phyloP scores from a whole-genome alignment of 2,888 invertebrate species.

The Cordylochernes scorpioides region DNA sequence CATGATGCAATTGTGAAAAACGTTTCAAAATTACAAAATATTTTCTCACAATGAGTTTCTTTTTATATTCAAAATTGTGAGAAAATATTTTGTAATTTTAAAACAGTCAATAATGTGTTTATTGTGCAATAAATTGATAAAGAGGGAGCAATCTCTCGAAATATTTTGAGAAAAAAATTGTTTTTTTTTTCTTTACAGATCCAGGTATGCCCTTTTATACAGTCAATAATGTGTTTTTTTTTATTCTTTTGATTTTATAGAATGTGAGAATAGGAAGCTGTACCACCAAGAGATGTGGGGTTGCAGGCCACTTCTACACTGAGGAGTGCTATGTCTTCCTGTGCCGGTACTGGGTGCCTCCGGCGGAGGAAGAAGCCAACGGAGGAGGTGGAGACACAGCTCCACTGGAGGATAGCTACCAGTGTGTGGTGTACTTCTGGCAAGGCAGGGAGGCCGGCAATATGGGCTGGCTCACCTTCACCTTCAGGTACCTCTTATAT shows the following conservation, averaged over 20 bases:
- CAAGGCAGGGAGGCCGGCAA: conserved; percentile 83
- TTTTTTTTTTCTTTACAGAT: too few species aligned
- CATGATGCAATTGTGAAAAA: too few species aligned
- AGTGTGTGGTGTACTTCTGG: conserved; percentile 99
- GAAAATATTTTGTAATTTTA: too few species aligned
- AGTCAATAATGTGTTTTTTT: too few species aligned
- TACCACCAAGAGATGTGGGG: not conserved
- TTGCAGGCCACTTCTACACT: conserved; percentile 50
- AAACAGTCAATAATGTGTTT: too few species aligned
- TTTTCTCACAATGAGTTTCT: too few species aligned
- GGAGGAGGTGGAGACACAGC: conserved; percentile 26
- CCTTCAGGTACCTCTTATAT: conserved; percentile 39
- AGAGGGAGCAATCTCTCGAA: too few species aligned
- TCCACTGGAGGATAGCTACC: conserved; percentile 41
- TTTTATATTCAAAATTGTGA: too few species aligned
- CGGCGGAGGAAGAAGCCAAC: conserved; percentile 26
- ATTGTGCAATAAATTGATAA: too few species aligned
- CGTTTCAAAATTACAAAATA: too few species aligned
- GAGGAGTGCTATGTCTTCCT: conserved; percentile 93
- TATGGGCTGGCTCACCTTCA: conserved; percentile 99
- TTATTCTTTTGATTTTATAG: conserved; percentile 3
- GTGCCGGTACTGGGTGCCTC: conserved; percentile 71
- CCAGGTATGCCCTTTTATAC: too few species aligned
- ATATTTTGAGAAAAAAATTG: too few species aligned
- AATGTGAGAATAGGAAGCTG: not conserved